These are phyloP conservation scores for Sussaba pulchella DNA, from an alignment of 2,888 invertebrate genomes.

Conservation along the genomic window DNA sequence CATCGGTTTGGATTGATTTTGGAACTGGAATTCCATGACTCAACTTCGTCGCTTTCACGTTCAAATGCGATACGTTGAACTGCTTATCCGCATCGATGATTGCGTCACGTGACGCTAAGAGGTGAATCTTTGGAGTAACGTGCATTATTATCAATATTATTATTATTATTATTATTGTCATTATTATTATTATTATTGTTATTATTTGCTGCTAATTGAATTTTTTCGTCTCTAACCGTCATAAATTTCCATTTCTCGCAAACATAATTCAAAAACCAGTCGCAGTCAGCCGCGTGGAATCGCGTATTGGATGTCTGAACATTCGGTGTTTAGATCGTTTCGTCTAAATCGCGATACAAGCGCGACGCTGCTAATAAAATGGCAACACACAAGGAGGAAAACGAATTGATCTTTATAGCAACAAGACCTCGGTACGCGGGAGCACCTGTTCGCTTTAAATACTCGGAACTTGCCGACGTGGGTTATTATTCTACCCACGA, in stretches of 20 bases:
- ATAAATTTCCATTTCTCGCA: too few relatives aligned
- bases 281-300: too few relatives aligned
- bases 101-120: constrained; percentile 15
- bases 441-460: constrained; percentile 58
- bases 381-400: not conserved
- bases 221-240: too few relatives aligned
- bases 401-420: not conserved
- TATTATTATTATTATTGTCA: too few relatives aligned
- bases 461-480: constrained; percentile 16
- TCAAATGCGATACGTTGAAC: not conserved
- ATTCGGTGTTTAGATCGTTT: too few relatives aligned
- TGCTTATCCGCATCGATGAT: constrained; percentile 15
- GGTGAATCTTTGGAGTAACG: constrained; percentile 31
- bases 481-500: not conserved
- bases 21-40: not conserved
- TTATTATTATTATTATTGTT: too few relatives aligned
- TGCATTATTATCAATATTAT: constrained; percentile 64
- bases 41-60: not conserved
- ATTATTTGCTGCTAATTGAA: too few relatives aligned
- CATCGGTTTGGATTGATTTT: not conserved
- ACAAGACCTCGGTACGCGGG: constrained; percentile 5
- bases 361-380: constrained; percentile 2
- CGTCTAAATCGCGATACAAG: not conserved
- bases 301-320: too few relatives aligned
- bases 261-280: too few relatives aligned